Evolutionary conservation across 2,888 invertebrate genomes (phyloP).

Genomic region (Drosophila colorata): DNA sequence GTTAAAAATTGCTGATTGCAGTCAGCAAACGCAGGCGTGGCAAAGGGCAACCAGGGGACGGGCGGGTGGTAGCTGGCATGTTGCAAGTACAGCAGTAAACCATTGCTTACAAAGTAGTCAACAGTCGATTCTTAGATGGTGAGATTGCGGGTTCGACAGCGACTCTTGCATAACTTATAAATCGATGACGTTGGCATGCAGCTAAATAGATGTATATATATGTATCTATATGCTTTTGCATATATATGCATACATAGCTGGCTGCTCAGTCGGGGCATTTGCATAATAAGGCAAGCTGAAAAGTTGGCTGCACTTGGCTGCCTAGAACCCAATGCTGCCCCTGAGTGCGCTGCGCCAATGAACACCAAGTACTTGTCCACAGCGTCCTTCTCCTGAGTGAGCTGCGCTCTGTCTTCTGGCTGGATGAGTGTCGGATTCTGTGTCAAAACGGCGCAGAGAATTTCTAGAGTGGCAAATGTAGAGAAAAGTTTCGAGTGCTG

Average conservation of each 20-base stretch:
- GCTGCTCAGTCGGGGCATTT: constrained; percentile 56
- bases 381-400: constrained; percentile 11
- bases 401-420: constrained; percentile 11
- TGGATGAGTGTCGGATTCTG: constrained; percentile 57
- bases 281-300: constrained; percentile 74
- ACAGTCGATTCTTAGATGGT: constrained; percentile 41
- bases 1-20: constrained; percentile 60
- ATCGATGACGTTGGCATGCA: constrained; percentile 77
- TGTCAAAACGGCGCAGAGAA: constrained; percentile 74
- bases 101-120: constrained; percentile 74
- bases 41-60: constrained; percentile 24
- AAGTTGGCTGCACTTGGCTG: constrained; percentile 63
- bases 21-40: constrained; percentile 48
- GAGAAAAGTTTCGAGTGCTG: constrained; percentile 49
- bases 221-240: background rate
- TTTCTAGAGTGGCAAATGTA: constrained; percentile 63
- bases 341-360: constrained; percentile 54
- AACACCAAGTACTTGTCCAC: constrained; percentile 54
- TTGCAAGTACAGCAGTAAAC: constrained; percentile 58
- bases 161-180: constrained; percentile 75
- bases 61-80: constrained; percentile 4
- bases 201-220: constrained; percentile 24
- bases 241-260: constrained; percentile 5
- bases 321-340: constrained; percentile 11
- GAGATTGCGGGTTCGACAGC: constrained; percentile 14